Evolutionary conservation across 2,113 vertebrate genomes (phyloP), one percentile per base, ranked within the genome.

Genomic region (Cinclus cinclus): DNA sequence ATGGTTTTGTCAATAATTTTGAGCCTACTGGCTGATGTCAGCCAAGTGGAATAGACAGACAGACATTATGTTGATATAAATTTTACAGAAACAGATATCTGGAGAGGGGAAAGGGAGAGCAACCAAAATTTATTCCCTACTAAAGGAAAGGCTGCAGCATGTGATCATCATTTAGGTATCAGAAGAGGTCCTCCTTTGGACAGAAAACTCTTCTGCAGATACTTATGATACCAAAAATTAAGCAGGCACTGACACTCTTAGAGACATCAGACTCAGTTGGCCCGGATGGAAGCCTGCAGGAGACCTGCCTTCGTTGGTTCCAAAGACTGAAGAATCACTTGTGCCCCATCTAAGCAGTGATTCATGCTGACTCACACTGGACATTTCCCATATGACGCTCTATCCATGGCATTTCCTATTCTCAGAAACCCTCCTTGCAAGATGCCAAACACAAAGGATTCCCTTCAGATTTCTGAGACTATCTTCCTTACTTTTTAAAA

Each of bases 1-100:
- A 47, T 93, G 30, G 35, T 88, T 94, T 92, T 79, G n/a, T 59
- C 93, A 68, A 16, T 67, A 90, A 86, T 94, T 92, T 96, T 86
- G 63, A 94, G 63, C 37, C 42, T 93, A 77, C 75, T 80, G 63
- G n/a, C 49, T 90, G 50, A 62, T 95, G 69, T 77, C 83, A 90
- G 83, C 88, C 88, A 94, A 90, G 63, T 86, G 46, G 85, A 94
- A 74, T 70, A 93, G 55, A 90, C 3, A 2, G 68, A 77, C 55
- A 76, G 59, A 88, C 46, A 46, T 80, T 80, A 46, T 18, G 28
- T 62, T 79, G 47, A 35, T 60, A 39, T 35, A 83, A 50, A 81
- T 83, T 94, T 74, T 74, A 50, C 30, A 64, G 69, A 93, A 95
- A 49, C 31, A 80, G 62, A 69, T 62, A 11, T 86, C 50, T 90